These are phyloP conservation scores for Melopsittacus undulatus DNA, from an alignment of 2,797 vertebrate species.

Conservation along the genomic window DNA sequence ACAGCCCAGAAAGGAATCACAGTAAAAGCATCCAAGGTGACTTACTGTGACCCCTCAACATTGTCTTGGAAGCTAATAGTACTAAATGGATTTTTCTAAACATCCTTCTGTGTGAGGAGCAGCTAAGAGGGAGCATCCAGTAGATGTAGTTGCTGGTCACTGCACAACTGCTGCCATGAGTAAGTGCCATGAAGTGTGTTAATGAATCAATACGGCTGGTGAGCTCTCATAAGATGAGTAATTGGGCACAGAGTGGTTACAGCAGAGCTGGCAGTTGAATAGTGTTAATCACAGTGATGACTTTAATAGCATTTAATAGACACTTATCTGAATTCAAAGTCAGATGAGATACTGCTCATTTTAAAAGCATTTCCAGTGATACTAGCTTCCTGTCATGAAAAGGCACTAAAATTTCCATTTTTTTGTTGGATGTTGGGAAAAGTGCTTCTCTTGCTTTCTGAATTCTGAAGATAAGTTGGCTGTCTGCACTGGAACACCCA, in stretches of 20 bases:
- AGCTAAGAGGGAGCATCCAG: neutral
- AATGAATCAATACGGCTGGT: neutral
- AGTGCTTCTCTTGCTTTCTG: neutral
- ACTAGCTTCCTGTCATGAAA: slow-evolving; percentile 18
- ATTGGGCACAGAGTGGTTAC: neutral
- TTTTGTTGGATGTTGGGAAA: neutral
- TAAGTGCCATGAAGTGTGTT: neutral
- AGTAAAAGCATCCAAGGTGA: neutral
- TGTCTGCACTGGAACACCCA: neutral
- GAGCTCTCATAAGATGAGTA: slow-evolving; percentile 32
- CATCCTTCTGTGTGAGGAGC: neutral
- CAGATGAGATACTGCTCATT: slow-evolving; percentile 6
- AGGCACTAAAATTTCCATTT: neutral
- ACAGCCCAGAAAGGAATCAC: neutral
- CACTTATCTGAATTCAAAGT: slow-evolving; percentile 30
- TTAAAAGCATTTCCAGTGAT: slow-evolving; percentile 30
- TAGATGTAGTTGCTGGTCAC: neutral
- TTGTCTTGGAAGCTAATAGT: neutral
- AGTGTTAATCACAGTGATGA: slow-evolving; percentile 49
- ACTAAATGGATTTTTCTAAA: neutral
- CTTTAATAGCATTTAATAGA: slow-evolving; percentile 65
- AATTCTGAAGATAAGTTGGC: neutral
- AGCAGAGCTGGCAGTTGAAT: slow-evolving; percentile 43
- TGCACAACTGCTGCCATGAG: neutral
- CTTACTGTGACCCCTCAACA: neutral